Evolutionary conservation across 1,140 invertebrate species (phyloP).

Genomic region (Cyclargus thomasi): DNA sequence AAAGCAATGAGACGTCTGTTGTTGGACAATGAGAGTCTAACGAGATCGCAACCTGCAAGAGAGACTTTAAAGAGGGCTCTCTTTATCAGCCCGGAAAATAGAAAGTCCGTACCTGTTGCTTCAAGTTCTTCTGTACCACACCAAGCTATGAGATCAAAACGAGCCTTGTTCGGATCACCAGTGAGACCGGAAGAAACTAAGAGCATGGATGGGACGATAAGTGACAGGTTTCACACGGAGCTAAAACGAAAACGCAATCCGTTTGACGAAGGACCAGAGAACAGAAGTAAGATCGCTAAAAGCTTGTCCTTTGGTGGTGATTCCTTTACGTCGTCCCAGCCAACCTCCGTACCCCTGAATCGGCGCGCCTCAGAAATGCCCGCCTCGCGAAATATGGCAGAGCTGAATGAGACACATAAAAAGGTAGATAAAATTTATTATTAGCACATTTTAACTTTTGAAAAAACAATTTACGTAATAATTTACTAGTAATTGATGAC

Average conservation of each 20-base stretch:
- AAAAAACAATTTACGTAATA: not conserved
- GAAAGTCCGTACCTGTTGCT: conserved; percentile 43
- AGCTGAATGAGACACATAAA: conserved; percentile 78
- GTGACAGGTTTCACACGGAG: conserved; percentile 41
- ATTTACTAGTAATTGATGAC: too few relatives aligned
- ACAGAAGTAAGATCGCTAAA: conserved; percentile 74
- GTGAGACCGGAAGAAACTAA: conserved; percentile 47
- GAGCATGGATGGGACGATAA: conserved; percentile 52
- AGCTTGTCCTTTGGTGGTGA: conserved; percentile 78
- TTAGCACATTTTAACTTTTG: not conserved
- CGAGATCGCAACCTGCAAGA: conserved; percentile 56
- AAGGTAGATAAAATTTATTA: conserved; percentile 69
- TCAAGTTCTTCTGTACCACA: conserved; percentile 56
- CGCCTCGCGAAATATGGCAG: conserved; percentile 41
- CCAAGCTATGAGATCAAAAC: conserved; percentile 72
- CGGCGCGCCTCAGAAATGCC: conserved; percentile 61
- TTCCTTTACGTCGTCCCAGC: conserved; percentile 33
- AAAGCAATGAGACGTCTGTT: conserved; percentile 60
- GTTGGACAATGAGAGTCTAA: conserved; percentile 46
- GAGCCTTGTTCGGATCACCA: conserved; percentile 77
- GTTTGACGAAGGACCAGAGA: conserved; percentile 72
- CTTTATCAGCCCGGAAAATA: conserved; percentile 78
- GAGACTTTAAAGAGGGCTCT: conserved; percentile 78
- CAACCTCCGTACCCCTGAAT: conserved; percentile 31
- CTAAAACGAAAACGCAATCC: conserved; percentile 72